Evolutionary conservation across 2,797 vertebrate species (phyloP).

Genomic region (Microtus agrestis): DNA sequence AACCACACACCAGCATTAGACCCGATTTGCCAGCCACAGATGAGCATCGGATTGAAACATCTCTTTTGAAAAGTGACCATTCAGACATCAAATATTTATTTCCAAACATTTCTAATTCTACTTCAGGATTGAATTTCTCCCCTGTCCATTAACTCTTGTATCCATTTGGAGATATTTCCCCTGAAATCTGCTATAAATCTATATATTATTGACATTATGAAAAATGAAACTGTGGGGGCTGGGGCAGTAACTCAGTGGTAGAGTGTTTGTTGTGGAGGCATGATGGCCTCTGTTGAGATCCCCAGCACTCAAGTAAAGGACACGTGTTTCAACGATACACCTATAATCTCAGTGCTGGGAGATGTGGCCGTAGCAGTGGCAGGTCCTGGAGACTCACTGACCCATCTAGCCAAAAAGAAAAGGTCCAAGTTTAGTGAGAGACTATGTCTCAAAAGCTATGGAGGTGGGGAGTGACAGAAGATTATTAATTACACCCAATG

Average conservation of each 20-base stretch:
- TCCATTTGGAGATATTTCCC: background rate
- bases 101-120: background rate
- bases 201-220: background rate
- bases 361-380: too few species aligned
- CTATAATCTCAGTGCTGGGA: background rate
- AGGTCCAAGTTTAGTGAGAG: background rate
- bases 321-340: too few species aligned
- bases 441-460: background rate
- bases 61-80: background rate
- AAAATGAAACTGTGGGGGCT: background rate
- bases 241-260: background rate
- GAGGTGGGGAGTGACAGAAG: background rate
- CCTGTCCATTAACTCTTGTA: background rate
- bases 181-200: background rate
- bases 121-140: background rate
- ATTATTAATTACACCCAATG: too few species aligned
- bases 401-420: background rate
- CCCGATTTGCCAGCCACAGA: background rate
- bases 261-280: background rate
- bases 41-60: background rate
- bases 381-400: background rate
- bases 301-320: background rate
- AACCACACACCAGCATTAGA: background rate
- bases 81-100: background rate
- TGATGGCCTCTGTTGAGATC: background rate